phyloP scores from a whole-genome alignment of 2,797 vertebrate genomes.

The Sebastes alutus region DNA sequence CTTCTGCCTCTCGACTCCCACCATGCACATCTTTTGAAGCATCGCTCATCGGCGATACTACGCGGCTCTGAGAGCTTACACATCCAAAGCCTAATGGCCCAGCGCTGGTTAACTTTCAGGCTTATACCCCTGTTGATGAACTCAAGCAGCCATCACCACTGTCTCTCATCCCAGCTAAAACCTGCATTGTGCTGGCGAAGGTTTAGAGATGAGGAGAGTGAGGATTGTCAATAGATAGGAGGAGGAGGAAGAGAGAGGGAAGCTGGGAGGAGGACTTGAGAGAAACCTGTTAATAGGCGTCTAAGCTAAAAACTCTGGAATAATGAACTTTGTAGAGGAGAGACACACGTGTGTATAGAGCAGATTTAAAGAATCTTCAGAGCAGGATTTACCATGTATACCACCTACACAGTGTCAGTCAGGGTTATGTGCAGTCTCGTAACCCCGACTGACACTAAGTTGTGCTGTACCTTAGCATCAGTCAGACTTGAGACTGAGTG shows the following conservation, averaged over 20 bases:
- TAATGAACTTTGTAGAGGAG: conserved; percentile 29
- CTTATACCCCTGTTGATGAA: conserved; percentile 73
- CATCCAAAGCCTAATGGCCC: conserved; percentile 71
- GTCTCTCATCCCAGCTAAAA: conserved; percentile 68
- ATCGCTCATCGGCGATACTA: conserved; percentile 59
- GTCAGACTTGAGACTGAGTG: conserved; percentile 30
- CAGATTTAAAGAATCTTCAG: conserved; percentile 24
- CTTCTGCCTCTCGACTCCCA: conserved; percentile 60
- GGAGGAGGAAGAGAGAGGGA: not conserved
- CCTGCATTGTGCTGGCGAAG: conserved; percentile 53
- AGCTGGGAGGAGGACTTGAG: conserved; percentile 22
- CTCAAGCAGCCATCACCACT: conserved; percentile 56
- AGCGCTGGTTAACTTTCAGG: conserved; percentile 70
- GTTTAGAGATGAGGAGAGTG: conserved; percentile 56
- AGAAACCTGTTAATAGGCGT: conserved; percentile 49
- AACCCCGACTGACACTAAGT: conserved; percentile 23
- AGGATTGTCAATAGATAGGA: conserved; percentile 58
- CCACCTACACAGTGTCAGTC: conserved; percentile 19
- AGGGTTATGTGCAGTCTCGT: conserved; percentile 18
- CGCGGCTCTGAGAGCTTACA: conserved; percentile 66
- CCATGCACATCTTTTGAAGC: conserved; percentile 73
- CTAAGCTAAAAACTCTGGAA: conserved; percentile 27
- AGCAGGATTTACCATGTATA: conserved; percentile 35
- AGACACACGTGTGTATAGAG: not conserved
- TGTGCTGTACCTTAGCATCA: conserved; percentile 17